Conservation (phyloP, 2,113 vertebrate species). For the Phalacrocorax pelagicus region DNA sequence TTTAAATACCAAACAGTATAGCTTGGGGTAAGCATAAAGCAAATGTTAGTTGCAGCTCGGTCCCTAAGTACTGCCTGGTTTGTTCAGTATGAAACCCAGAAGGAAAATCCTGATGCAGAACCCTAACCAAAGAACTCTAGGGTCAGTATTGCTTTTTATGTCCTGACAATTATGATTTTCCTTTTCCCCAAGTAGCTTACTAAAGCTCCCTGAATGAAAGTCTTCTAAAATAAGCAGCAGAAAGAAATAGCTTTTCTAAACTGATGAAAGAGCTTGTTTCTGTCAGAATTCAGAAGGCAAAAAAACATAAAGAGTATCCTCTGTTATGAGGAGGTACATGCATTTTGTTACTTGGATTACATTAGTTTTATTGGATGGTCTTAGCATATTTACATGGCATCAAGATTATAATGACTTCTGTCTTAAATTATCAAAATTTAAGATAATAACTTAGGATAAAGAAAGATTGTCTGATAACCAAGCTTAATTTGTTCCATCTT, state of each 20-base stretch:
- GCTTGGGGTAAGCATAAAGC: slow-evolving; percentile 3
- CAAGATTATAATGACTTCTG: background rate
- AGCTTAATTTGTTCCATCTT: background rate
- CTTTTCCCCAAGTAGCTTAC: background rate
- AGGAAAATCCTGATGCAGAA: background rate
- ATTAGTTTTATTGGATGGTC: background rate
- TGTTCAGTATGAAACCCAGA: background rate
- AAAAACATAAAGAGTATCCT: background rate
- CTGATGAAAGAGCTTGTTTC: background rate
- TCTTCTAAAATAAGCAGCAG: background rate
- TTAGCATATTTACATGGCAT: background rate
- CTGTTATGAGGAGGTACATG: background rate
- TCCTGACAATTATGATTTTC: background rate
- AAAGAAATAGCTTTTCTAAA: background rate
- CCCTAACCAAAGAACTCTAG: background rate
- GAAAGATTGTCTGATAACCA: background rate
- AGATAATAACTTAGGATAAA: background rate
- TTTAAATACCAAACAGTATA: slow-evolving; percentile 47
- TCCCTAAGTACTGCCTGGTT: background rate
- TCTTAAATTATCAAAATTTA: background rate
- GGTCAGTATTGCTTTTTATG: background rate
- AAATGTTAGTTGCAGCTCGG: slow-evolving; percentile 16
- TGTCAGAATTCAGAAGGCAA: background rate
- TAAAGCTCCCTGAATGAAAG: background rate
- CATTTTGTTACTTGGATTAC: background rate